Conservation (phyloP, 2,113 vertebrate genomes). For the Rhinoptilus africanus region DNA sequence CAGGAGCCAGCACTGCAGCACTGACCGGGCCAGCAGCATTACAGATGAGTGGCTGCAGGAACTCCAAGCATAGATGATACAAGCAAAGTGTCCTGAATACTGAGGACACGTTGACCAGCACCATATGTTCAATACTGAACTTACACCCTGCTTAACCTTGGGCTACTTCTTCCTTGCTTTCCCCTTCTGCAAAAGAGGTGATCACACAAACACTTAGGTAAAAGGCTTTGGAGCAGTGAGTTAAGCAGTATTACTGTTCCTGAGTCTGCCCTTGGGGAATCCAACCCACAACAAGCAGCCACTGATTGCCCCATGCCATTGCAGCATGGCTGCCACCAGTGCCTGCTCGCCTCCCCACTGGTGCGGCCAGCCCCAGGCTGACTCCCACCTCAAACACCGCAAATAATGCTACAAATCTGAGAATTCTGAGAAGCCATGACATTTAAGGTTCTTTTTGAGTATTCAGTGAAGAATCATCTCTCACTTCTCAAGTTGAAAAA, state of each 20-base stretch:
- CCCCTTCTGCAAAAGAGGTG: not conserved
- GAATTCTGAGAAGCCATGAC: not conserved
- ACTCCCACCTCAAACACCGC: not conserved
- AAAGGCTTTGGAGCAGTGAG: not conserved
- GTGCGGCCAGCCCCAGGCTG: not conserved
- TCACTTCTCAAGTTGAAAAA: slow-evolving; percentile 37
- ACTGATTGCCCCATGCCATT: accelerated
- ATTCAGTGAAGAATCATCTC: not conserved
- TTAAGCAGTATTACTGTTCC: not conserved
- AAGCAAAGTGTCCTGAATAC: not conserved
- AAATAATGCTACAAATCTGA: not conserved
- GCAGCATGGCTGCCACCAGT: not conserved
- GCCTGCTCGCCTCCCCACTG: accelerated
- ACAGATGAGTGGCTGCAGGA: not conserved
- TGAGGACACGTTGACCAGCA: not conserved
- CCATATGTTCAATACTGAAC: accelerated
- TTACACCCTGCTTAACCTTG: not conserved
- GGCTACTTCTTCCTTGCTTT: not conserved
- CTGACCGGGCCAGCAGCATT: not conserved
- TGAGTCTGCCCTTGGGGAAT: not conserved
- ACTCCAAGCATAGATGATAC: accelerated
- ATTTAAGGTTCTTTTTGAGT: not conserved
- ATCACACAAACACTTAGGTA: not conserved
- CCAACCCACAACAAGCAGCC: not conserved
- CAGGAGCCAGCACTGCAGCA: accelerated